These are phyloP conservation scores for Alloplasta piceator DNA, from an alignment of 2,888 invertebrate species.

Conservation along the genomic window DNA sequence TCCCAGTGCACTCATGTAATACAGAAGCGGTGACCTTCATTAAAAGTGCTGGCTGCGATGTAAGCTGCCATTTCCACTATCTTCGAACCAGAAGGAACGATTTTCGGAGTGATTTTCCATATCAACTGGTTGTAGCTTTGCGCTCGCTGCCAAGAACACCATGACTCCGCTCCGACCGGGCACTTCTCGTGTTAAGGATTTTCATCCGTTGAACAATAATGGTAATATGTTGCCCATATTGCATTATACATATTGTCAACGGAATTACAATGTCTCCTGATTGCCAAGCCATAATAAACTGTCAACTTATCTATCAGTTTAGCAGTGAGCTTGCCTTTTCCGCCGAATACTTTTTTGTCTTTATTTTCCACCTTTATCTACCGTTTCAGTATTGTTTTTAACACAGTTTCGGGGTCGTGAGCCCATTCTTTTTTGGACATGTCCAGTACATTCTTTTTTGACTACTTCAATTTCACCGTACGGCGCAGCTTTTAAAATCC, in stretches of 20 bases:
- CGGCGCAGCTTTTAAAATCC: constrained; percentile 85
- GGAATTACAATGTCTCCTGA: constrained; percentile 52
- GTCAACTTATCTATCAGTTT: constrained; percentile 45
- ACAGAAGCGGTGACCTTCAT: constrained; percentile 71
- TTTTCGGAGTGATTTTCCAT: constrained; percentile 73
- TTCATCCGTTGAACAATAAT: constrained; percentile 68
- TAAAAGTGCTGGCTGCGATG: constrained; percentile 69
- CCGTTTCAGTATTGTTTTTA: constrained; percentile 47
- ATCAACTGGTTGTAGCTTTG: constrained; percentile 73
- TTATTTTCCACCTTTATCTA: constrained; percentile 38
- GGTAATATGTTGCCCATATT: constrained; percentile 68
- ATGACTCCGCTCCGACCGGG: constrained; percentile 61
- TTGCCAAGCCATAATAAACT: constrained; percentile 57
- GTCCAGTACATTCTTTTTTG: constrained; percentile 56
- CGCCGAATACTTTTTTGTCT: constrained; percentile 41
- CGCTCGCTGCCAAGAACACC: constrained; percentile 64
- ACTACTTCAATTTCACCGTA: constrained; percentile 34
- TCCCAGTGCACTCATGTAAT: constrained; percentile 16
- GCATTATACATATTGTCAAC: constrained; percentile 51
- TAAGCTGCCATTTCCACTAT: constrained; percentile 68
- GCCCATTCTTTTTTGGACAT: constrained; percentile 51
- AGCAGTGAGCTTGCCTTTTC: constrained; percentile 35
- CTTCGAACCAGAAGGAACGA: constrained; percentile 55
- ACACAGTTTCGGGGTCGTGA: constrained; percentile 40
- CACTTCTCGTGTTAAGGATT: constrained; percentile 68